Evolutionary conservation across 2,113 vertebrate species (phyloP).

Genomic region (Channa argus): DNA sequence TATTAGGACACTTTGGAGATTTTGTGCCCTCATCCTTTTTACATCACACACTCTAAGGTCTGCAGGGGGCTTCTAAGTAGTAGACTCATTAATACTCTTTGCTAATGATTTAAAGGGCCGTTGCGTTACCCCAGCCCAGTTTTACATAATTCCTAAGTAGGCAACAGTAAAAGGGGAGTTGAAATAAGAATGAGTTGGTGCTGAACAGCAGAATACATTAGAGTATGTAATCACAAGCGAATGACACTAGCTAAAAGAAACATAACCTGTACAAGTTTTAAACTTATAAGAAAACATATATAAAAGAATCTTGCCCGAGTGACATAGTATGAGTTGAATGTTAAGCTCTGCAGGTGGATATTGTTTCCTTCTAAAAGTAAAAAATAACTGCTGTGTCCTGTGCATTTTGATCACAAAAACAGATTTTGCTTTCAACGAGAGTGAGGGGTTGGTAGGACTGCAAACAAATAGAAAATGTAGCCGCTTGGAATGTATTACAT

Average conservation of each 20-base stretch:
- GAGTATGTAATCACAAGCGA: constrained; percentile 2
- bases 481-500: constrained; percentile 40
- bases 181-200: constrained; percentile 8
- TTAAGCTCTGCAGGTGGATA: constrained; percentile 3
- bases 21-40: constrained; percentile 75
- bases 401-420: constrained; percentile 20
- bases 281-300: constrained; percentile 1
- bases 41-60: constrained; percentile 66
- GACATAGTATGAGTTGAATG: background rate
- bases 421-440: background rate
- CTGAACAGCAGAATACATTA: constrained; percentile 8
- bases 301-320: background rate
- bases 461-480: constrained; percentile 31
- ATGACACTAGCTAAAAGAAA: constrained; percentile 1
- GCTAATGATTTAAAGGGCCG: constrained; percentile 64
- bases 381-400: no score
- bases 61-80: constrained; percentile 61
- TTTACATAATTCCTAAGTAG: constrained; percentile 57
- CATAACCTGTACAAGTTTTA: background rate
- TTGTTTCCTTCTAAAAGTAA: background rate
- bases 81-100: constrained; percentile 66
- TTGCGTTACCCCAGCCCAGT: constrained; percentile 45
- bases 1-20: constrained; percentile 77
- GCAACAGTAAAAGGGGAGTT: constrained; percentile 38
- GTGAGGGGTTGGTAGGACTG: constrained; percentile 7